Evolutionary conservation across 2,888 invertebrate species (phyloP).

Genomic region (Hybos culiciformis): DNA sequence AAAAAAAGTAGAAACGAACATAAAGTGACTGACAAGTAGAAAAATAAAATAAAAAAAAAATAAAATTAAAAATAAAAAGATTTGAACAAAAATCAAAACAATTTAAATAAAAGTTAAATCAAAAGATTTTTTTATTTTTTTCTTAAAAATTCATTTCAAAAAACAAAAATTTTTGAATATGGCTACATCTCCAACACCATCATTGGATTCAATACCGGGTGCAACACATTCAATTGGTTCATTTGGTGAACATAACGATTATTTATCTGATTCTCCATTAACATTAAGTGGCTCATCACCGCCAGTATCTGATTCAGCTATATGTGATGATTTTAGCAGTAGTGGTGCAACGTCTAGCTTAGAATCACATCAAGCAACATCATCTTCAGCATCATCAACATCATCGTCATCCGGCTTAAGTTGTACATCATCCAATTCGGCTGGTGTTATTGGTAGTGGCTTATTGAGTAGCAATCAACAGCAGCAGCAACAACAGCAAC

Average conservation of each 20-base stretch:
- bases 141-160: not conserved
- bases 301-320: slow-evolving; percentile 71
- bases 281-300: slow-evolving; percentile 80
- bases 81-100: not conserved
- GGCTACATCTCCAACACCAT: slow-evolving; percentile 80
- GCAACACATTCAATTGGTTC: slow-evolving; percentile 78
- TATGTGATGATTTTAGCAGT: slow-evolving; percentile 51
- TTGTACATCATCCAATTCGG: slow-evolving; percentile 22
- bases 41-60: not conserved
- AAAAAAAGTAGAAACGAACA: too few relatives aligned
- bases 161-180: slow-evolving; percentile 47
- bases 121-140: not conserved
- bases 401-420: slow-evolving; percentile 30
- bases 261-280: slow-evolving; percentile 60
- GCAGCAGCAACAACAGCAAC: slow-evolving; percentile 13
- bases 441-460: slow-evolving; percentile 40
- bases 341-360: slow-evolving; percentile 24
- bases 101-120: not conserved
- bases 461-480: slow-evolving; percentile 16
- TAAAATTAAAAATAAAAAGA: not conserved
- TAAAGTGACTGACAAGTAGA: not conserved
- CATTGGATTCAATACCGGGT: slow-evolving; percentile 74
- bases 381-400: slow-evolving; percentile 27
- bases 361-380: slow-evolving; percentile 31
- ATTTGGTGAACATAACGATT: slow-evolving; percentile 65